Percentiles rank a stretch among this genome's conserved stretches.
Evolutionary conservation across 35 echinoderm and acorn worm genomes (phyloP).

Genomic region (Apostichopus japonicus): DNA sequence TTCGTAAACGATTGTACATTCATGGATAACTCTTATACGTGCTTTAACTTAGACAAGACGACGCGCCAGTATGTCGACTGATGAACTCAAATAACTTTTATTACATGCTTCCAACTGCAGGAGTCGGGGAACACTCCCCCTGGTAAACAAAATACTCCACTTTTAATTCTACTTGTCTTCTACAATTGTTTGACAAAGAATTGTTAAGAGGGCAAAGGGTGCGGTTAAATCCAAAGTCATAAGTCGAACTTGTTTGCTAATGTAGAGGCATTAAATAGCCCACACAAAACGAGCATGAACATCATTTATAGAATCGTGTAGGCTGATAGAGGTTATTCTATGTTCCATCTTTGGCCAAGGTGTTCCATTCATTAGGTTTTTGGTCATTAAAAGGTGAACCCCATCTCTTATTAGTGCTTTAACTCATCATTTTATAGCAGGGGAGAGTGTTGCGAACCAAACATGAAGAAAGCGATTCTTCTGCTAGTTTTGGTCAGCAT

Average conservation of each 20-base stretch:
- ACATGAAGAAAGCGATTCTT: neutral
- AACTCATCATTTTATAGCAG: neutral
- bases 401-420: no score
- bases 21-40: neutral
- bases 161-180: neutral
- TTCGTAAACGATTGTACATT: neutral
- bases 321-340: no score
- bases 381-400: no score
- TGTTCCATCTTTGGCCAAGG: no score
- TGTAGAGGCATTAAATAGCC: no score
- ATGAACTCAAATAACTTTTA: neutral
- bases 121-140: neutral
- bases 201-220: slow-evolving; percentile 9
- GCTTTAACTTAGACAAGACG: neutral
- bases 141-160: neutral
- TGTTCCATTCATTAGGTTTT: no score
- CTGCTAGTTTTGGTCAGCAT: neutral
- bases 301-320: no score
- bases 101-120: neutral
- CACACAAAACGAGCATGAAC: no score
- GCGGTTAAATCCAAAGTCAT: neutral
- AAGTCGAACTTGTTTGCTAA: no score
- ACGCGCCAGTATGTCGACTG: neutral
- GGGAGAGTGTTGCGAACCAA: neutral
- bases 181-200: neutral